Evolutionary conservation across 1,140 invertebrate species (phyloP), one percentile per base, ranked within the genome.

Genomic region (Drosophila willistoni): DNA sequence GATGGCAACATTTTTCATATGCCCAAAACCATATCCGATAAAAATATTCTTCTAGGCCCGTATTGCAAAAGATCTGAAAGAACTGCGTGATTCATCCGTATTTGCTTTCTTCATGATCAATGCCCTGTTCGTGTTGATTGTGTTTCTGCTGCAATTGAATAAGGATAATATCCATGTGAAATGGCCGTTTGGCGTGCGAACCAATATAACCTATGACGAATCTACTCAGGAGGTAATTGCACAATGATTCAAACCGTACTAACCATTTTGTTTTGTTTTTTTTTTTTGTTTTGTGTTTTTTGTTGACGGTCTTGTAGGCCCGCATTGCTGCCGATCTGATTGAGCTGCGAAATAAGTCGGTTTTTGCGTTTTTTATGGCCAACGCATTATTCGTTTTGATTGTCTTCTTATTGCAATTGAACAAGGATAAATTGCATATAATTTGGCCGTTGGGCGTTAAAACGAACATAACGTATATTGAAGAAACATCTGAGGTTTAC

Each of bases 381-480:
- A 99, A 99, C 95, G 97, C 98, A 93, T 96, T 99, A 90, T 99
- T 99, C 95, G 97, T 99, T 92, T 95, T 99, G 93, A 97, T 99
- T 93, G 98, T 99, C 91, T 98, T 99, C 94, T 96, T 99, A 93
- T 96, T 99, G 90, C 98, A 99, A 96, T 95, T 98, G 93, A 98
- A 98, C 94, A 99, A 98, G 95, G 97, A 98, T 94, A 96, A 97
- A 93, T 94, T 98, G 90, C 97, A 98, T 94, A 95, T 98, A 93
- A 94, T 98, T 93, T 98, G 97, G 98, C 97, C 97, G 86, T 95
- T 97, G 89, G 97, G 97, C 92, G 96, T 96, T 92, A 98, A 97
- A 94, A 97, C 96, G 92, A 98, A 98, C 94, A 97, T 98, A 93
- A 98, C 97, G 73, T 97, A 96, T 94, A 94, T 96, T 93, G 96